phyloP scores from a whole-genome alignment of 2,888 invertebrate genomes.

The Geophilus truncorum region DNA sequence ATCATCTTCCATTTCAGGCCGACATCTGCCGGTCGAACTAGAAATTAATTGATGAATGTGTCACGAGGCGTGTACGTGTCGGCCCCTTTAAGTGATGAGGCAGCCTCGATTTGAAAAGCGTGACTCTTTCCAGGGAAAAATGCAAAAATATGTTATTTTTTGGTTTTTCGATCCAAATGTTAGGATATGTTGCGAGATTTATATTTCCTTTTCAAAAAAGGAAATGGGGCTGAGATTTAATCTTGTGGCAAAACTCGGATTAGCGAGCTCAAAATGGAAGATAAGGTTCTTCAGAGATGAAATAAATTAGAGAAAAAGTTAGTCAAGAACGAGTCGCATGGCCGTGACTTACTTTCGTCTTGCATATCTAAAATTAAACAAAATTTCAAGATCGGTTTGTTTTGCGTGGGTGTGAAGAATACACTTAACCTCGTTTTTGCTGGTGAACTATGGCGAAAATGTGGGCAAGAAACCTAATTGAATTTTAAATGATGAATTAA shows the following conservation, averaged over 20 bases:
- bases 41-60: not conserved
- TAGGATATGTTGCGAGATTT: not conserved
- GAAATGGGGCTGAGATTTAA: not conserved
- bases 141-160: not conserved
- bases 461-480: no score
- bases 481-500: no score
- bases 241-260: not conserved
- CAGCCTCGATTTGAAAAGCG: not conserved
- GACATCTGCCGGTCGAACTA: not conserved
- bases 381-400: not conserved
- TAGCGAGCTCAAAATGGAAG: no score
- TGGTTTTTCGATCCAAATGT: not conserved
- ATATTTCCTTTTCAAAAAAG: not conserved
- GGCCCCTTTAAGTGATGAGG: not conserved
- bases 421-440: not conserved
- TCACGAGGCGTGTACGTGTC: not conserved
- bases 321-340: not conserved
- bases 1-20: not conserved
- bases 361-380: not conserved
- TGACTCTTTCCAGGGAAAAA: not conserved
- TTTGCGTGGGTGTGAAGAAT: not conserved
- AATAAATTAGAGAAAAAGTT: not conserved
- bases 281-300: no score
- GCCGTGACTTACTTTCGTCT: not conserved
- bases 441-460: not conserved